Evolutionary conservation across 2,113 vertebrate genomes (phyloP).

Genomic region (Sylvilagus bachmani): DNA sequence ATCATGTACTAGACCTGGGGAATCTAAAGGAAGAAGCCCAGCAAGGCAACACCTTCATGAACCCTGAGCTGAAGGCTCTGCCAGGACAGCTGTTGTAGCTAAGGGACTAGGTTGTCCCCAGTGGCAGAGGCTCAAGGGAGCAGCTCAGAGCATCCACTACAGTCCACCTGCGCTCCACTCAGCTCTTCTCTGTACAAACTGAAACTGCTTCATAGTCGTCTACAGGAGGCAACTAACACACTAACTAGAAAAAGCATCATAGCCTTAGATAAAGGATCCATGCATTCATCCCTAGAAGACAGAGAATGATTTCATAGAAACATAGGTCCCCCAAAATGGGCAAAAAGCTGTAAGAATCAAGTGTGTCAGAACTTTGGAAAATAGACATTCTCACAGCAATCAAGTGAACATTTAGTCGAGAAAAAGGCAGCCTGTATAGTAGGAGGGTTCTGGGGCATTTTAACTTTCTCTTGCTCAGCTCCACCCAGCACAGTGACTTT

Average conservation of each 20-base stretch:
- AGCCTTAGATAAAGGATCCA: not conserved
- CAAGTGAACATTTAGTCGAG: not conserved
- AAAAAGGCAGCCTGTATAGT: not conserved
- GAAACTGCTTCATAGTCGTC: not conserved
- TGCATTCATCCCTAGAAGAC: not conserved
- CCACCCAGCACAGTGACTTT: not conserved
- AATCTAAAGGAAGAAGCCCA: not conserved
- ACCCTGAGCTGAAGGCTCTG: not conserved
- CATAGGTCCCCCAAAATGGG: not conserved
- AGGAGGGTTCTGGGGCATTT: not conserved
- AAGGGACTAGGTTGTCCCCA: not conserved
- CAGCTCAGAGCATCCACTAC: not conserved
- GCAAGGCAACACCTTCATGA: not conserved
- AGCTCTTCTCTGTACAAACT: not conserved
- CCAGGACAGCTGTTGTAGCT: not conserved
- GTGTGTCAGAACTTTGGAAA: not conserved
- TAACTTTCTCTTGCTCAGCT: not conserved
- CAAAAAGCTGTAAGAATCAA: not conserved
- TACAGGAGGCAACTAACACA: not conserved
- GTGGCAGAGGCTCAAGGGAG: not conserved
- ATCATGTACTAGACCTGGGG: too few relatives aligned
- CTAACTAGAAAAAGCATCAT: not conserved
- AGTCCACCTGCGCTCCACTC: not conserved
- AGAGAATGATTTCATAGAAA: conserved; percentile 23
- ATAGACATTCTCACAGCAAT: not conserved